Conservation (phyloP, 2,797 vertebrate species). For the Xiphophorus birchmanni region DNA sequence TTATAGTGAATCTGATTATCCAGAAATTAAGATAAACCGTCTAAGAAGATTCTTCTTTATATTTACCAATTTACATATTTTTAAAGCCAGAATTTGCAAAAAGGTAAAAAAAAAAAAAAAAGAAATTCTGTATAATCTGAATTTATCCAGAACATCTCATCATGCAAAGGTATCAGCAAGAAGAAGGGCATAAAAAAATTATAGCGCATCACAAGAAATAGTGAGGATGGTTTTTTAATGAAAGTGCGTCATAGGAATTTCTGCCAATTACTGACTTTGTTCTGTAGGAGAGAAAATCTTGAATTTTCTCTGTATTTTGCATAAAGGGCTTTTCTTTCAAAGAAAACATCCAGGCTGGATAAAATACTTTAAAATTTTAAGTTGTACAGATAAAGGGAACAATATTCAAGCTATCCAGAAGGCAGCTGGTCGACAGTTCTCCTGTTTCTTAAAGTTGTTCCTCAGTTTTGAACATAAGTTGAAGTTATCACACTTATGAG, state of each 20-base stretch:
- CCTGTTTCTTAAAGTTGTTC: background rate
- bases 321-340: background rate
- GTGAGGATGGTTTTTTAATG: background rate
- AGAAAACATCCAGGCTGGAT: background rate
- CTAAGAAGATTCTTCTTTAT: background rate
- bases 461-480: background rate
- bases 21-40: background rate
- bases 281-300: background rate
- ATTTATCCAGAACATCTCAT: background rate
- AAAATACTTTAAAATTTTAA: background rate
- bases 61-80: background rate
- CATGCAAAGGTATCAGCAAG: background rate
- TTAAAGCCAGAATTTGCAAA: background rate
- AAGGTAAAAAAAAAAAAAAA: background rate
- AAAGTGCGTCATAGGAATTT: background rate
- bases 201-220: background rate
- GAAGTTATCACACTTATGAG: background rate
- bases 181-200: background rate
- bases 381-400: background rate
- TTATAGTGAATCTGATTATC: background rate
- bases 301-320: background rate
- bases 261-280: background rate
- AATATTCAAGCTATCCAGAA: background rate
- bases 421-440: background rate
- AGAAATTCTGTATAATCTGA: too few relatives aligned